These are phyloP conservation scores for Panulirus ornatus DNA, from an alignment of 1,140 invertebrate genomes.

Conservation along the genomic window DNA sequence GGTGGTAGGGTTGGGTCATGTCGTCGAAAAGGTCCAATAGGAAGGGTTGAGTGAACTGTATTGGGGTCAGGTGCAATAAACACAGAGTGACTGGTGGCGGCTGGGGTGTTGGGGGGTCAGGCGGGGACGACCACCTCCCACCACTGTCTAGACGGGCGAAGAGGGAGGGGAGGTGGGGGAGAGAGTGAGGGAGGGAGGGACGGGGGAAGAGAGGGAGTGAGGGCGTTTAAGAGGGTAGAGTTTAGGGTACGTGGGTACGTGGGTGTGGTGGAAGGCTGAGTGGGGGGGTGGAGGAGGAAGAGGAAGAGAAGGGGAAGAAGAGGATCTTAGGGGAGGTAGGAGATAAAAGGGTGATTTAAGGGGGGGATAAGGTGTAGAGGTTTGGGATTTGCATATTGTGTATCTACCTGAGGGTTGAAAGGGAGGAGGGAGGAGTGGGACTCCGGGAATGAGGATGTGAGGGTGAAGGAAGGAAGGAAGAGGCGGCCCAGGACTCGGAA, in stretches of 20 bases:
- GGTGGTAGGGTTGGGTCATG: background rate
- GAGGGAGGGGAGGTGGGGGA: background rate
- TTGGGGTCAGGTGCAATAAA: conserved; percentile 38
- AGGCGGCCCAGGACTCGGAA: background rate
- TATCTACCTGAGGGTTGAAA: background rate
- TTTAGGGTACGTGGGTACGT: background rate
- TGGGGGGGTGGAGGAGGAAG: background rate
- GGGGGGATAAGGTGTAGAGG: background rate
- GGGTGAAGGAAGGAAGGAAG: background rate
- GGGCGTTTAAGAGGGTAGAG: no score
- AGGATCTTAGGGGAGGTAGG: no score
- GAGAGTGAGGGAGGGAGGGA: background rate
- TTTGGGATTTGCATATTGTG: no score
- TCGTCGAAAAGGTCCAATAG: conserved; percentile 26
- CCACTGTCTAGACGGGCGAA: background rate
- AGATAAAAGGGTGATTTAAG: no score
- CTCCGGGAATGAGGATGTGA: no score
- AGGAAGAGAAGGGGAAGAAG: background rate
- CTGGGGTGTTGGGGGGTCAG: background rate
- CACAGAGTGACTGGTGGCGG: conserved; percentile 5
- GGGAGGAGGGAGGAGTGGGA: background rate
- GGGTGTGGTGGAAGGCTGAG: background rate
- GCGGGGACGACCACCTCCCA: no score
- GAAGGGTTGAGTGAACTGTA: conserved; percentile 48
- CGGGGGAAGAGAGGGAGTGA: background rate